These are phyloP conservation scores for Nezara viridula DNA, from an alignment of 2,888 invertebrate genomes.

Conservation along the genomic window DNA sequence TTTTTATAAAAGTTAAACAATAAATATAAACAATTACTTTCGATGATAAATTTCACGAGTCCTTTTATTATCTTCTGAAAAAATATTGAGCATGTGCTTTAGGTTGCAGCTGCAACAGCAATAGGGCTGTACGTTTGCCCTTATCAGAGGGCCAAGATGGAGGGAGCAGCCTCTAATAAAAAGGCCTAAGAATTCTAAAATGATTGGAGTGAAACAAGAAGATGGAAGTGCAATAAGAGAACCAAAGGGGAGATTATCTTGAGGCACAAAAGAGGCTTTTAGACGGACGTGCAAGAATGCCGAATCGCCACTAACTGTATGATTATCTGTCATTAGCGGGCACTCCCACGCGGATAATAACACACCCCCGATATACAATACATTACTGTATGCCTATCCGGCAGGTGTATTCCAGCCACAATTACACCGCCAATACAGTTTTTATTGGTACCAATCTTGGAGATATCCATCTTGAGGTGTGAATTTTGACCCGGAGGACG, in stretches of 20 bases:
- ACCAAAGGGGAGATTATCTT: conserved; percentile 17
- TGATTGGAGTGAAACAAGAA: conserved; percentile 31
- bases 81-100: neutral
- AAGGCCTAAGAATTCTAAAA: conserved; percentile 20
- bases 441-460: conserved; percentile 37
- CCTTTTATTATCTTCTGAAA: neutral
- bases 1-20: too few relatives aligned
- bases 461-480: conserved; percentile 30
- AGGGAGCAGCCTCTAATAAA: conserved; percentile 8
- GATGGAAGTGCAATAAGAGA: conserved; percentile 17
- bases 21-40: too few relatives aligned
- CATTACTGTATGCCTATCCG: conserved; percentile 36
- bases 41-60: neutral
- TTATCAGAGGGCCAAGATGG: neutral
- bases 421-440: conserved; percentile 11
- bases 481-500: neutral
- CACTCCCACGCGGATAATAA: conserved; percentile 41
- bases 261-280: conserved; percentile 45
- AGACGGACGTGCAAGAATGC: conserved; percentile 43
- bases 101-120: neutral
- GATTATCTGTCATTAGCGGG: conserved; percentile 33
- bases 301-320: conserved; percentile 42
- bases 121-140: neutral
- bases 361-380: conserved; percentile 42
- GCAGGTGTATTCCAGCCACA: conserved; percentile 14